A percentile compares a stretch with the other conserved stretches of the same genome.
Evolutionary conservation across 2,888 invertebrate species (phyloP).

Genomic region (Dasysyrphus tricinctus): DNA sequence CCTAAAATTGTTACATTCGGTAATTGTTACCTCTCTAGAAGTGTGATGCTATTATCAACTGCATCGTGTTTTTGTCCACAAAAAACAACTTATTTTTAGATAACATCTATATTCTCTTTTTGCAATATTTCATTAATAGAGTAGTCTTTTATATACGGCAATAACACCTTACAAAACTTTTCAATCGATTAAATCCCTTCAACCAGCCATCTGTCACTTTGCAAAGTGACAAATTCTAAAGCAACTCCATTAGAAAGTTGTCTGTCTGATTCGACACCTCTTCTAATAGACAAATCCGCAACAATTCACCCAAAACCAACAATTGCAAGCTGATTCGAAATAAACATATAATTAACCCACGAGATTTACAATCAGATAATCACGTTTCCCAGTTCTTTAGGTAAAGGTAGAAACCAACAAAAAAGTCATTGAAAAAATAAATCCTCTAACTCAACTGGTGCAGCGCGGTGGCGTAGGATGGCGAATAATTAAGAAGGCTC

Average conservation of each 20-base stretch:
- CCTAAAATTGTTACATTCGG: too few species aligned
- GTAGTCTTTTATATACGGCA: neutral
- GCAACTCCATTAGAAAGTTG: slow-evolving; percentile 61
- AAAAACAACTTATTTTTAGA: too few species aligned
- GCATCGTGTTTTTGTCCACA: too few species aligned
- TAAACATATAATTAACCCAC: slow-evolving; percentile 65
- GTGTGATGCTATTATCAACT: too few species aligned
- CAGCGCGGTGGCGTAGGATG: slow-evolving; percentile 40
- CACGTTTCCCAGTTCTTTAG: slow-evolving; percentile 56
- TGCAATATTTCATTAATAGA: neutral
- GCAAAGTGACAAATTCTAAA: slow-evolving; percentile 42
- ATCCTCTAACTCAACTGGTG: slow-evolving; percentile 40
- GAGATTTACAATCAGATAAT: slow-evolving; percentile 69
- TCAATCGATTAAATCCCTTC: neutral
- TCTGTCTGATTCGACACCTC: slow-evolving; percentile 48
- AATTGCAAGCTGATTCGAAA: slow-evolving; percentile 20
- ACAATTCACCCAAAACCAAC: slow-evolving; percentile 30
- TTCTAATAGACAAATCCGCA: slow-evolving; percentile 34
- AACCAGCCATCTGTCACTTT: slow-evolving; percentile 22
- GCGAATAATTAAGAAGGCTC: slow-evolving; percentile 72
- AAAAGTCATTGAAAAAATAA: slow-evolving; percentile 49
- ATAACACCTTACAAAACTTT: neutral
- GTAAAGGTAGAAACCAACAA: neutral
- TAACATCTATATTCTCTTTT: neutral
- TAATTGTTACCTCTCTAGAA: too few species aligned